Evolutionary conservation across 30 jellyfish, hydroid and myxozoan species (phyloP), one percentile per base, ranked within the genome.

Genomic region (Aurelia sp.): DNA sequence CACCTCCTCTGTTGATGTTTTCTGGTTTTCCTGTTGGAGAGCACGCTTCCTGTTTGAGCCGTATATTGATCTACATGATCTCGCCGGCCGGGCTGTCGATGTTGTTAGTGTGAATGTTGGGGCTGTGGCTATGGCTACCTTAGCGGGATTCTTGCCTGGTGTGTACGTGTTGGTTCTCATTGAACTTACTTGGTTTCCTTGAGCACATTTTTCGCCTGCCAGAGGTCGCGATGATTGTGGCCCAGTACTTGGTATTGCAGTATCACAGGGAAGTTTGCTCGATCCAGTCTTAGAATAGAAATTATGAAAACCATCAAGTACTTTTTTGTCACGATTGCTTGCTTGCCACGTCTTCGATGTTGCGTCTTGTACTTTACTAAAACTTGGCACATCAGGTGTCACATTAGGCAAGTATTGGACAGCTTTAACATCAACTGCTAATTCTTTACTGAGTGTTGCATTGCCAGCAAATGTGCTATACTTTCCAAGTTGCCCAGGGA

Each of bases 401-500:
- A 9, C 22, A 48, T 63, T 9, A 11, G 89, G 78, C 59, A 22
- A n/a, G 20, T 58, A 78, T 47, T 78, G 37, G 30, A 69, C 89
- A 5, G 37, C 47, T 37, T 80, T 37, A 1, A 78, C 80, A 30
- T 78, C 89, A 23, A 78, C 1, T 69, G 79, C 89, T 19, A 62
- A 17, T 35, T 78, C 73, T 31, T 62, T 64, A 18, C 78, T 16
- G 44, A 78, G 37, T 66, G 65, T 78, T 51, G 79, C 79, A 64
- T 78, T 78, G 23, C 80, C 89, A 7, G 89, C 89, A 78, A 78
- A 78, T n/a, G 61, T 78, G 50, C 89, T 78, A 52, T 78, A 61
- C 78, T 76, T 57, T 62, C 78, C 87, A 33, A 62, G 66, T 8
- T 21, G 9, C 7, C 19, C 71, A 18, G 62, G 22, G 6, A 22